These are phyloP conservation scores for Lepus americanus DNA, from an alignment of 2,113 vertebrate species.

Conservation along the genomic window DNA sequence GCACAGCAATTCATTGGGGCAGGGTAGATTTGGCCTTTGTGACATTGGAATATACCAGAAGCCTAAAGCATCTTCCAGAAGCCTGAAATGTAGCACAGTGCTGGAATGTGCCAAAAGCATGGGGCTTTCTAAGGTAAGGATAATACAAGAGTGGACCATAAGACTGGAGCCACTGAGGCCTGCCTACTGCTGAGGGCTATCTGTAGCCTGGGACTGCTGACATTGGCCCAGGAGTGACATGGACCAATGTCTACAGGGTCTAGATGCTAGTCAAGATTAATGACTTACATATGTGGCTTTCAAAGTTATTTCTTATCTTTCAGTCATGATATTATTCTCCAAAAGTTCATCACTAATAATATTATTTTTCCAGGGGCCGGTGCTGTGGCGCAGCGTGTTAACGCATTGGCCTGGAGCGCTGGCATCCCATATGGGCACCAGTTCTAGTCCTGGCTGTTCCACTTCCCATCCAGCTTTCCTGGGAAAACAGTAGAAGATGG, in stretches of 20 bases:
- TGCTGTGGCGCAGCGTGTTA: no score
- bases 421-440: no score
- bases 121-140: no score
- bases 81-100: neutral
- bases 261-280: neutral
- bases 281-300: neutral
- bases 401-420: no score
- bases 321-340: neutral
- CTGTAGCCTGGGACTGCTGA: neutral
- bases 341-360: neutral
- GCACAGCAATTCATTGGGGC: no score
- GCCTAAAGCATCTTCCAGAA: neutral
- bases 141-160: no score
- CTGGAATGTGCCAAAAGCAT: neutral
- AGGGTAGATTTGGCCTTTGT: neutral
- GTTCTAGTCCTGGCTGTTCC: no score
- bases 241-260: neutral
- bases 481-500: no score
- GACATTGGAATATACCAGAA: neutral
- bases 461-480: no score
- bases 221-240: neutral
- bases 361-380: neutral
- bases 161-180: no score
- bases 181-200: neutral
- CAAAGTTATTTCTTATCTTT: conserved; percentile 11